These are phyloP conservation scores for Gallinago paraguaiae DNA, from an alignment of 2,113 vertebrate genomes.

Conservation along the genomic window DNA sequence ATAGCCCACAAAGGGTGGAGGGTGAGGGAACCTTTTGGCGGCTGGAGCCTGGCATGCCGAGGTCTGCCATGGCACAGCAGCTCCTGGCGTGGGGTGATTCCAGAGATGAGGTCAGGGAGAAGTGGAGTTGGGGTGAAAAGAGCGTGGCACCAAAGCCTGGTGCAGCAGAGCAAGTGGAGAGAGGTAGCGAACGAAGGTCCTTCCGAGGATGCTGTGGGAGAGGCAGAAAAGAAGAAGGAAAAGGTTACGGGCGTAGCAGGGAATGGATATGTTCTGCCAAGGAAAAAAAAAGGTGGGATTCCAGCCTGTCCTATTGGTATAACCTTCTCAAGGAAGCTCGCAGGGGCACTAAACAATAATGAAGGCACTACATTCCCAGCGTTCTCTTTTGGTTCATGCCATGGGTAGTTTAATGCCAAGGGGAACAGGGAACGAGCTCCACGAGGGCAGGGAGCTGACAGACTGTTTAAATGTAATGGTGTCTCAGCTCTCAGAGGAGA, in stretches of 20 bases:
- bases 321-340: not conserved
- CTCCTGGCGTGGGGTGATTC: not conserved
- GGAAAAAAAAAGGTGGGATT: not conserved
- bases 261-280: not conserved
- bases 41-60: accelerated
- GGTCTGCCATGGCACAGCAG: not conserved
- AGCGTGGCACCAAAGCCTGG: not conserved
- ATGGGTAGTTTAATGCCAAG: not conserved
- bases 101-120: not conserved
- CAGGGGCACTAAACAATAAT: not conserved
- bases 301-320: not conserved
- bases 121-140: not conserved
- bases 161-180: not conserved
- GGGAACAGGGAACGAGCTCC: not conserved
- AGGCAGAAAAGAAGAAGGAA: not conserved
- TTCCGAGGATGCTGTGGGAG: not conserved
- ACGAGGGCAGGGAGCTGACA: not conserved
- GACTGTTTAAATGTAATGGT: not conserved
- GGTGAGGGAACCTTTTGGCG: not conserved
- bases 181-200: not conserved
- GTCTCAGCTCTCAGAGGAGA: not conserved
- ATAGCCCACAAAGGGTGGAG: accelerated
- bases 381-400: not conserved
- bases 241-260: not conserved
- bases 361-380: not conserved